Evolutionary conservation across 2,888 invertebrate genomes (phyloP), one percentile per base, ranked within the genome.

Genomic region (Aleiodes leptofemur): DNA sequence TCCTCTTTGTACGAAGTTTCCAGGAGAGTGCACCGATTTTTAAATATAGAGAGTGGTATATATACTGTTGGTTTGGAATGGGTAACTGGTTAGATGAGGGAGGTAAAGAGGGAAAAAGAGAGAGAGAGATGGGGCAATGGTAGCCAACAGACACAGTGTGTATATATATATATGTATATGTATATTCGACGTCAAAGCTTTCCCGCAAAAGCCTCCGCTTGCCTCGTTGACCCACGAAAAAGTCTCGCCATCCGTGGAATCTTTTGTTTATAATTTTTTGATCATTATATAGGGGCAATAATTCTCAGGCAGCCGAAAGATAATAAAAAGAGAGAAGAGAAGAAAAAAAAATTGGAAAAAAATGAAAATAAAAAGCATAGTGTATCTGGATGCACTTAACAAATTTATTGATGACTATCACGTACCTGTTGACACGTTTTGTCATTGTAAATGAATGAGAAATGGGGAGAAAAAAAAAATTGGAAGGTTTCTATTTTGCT

Each of bases 201-300:
- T 84, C 48, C 83, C 83, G 83, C 83, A 82, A 83, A 85, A 84
- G 83, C 84, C 80, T 82, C 79, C 77, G 85, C 82, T 86, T 87
- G 87, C 86, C 87, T 87, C 86, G 87, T 80, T 86, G 88, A 88
- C 86, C 88, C 88, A 87, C 88, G 88, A 88, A 88, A 88, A 88
- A 86, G 87, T 85, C 87, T 85, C 85, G 82, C 89, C 89, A 88
- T 88, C 89, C 89, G 89, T 89, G 89, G 88, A 88, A 89, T 89
- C 89, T 89, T 88, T 89, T 89, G 89, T 88, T 89, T 88, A 88
- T 88, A 87, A 88, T 89, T 88, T 88, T 88, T 89, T 87, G 85
- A 89, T 89, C 88, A 89, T 89, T 87, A 87, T 86, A 85, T 81
- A 77, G 77, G 77, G 78, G 61, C 61, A 69, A 70, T 72, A 51